Evolutionary conservation across 2,888 invertebrate genomes (phyloP).

Genomic region (Brachylomia viminalis): DNA sequence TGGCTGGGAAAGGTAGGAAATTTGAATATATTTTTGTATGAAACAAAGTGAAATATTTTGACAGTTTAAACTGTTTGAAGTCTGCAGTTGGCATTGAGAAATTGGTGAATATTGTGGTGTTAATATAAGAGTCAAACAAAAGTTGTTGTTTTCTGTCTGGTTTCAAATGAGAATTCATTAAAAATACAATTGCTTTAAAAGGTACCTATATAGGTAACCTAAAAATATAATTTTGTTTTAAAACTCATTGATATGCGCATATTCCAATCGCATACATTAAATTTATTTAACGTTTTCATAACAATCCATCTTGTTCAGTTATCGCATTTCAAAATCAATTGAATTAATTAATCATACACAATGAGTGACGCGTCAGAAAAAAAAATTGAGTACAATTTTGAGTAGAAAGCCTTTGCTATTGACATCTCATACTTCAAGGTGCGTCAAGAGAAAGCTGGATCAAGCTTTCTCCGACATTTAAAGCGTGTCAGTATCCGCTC

Average conservation of each 20-base stretch:
- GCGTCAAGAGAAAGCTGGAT: neutral
- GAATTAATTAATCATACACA: conserved; percentile 10
- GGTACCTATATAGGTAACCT: neutral
- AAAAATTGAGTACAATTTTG: neutral
- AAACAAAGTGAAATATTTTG: conserved; percentile 13
- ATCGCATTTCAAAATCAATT: conserved; percentile 15
- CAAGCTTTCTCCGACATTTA: neutral
- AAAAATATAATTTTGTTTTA: neutral
- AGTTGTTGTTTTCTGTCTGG: neutral
- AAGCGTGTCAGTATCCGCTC: neutral
- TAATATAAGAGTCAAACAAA: neutral
- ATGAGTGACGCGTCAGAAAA: neutral
- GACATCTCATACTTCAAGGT: neutral
- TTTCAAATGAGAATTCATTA: neutral
- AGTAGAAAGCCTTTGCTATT: neutral
- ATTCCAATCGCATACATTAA: conserved; percentile 1
- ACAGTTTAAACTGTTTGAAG: neutral
- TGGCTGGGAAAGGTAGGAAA: neutral
- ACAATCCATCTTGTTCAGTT: conserved; percentile 23
- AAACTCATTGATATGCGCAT: conserved; percentile 3
- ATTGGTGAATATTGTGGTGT: conserved; percentile 9
- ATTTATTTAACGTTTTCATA: neutral
- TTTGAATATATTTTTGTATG: conserved; percentile 21
- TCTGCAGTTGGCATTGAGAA: conserved; percentile 4
- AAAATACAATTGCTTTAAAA: neutral